Conservation (phyloP, 2,888 invertebrate genomes). For the Cryptocheilus praepositus region DNA sequence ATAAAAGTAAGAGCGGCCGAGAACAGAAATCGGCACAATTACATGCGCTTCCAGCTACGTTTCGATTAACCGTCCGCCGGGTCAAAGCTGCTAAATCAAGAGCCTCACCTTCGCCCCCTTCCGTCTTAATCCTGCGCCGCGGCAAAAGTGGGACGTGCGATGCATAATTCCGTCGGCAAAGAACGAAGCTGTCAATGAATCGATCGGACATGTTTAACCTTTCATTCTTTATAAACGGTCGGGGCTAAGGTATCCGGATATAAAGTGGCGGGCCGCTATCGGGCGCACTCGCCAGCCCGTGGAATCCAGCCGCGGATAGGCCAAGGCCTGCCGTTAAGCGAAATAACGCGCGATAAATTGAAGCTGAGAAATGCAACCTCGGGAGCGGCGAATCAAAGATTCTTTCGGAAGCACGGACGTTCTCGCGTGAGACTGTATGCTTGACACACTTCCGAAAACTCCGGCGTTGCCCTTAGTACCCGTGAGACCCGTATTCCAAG, state of each 20-base stretch:
- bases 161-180: too few relatives aligned
- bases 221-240: conserved; percentile 5
- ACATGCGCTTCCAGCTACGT: too few relatives aligned
- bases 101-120: too few relatives aligned
- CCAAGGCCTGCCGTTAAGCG: conserved; percentile 9
- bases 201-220: neutral
- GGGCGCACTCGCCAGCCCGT: too few relatives aligned
- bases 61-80: too few relatives aligned
- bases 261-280: neutral
- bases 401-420: too few relatives aligned
- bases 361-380: conserved; percentile 18
- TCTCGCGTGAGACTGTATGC: conserved; percentile 16
- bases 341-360: conserved; percentile 4
- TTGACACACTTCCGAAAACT: conserved; percentile 28
- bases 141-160: neutral
- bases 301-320: neutral
- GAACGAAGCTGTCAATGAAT: too few relatives aligned
- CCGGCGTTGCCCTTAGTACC: conserved; percentile 15
- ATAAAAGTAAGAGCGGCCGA: too few relatives aligned
- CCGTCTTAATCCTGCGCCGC: neutral
- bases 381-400: conserved; percentile 1
- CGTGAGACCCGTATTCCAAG: conserved; percentile 31
- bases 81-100: too few relatives aligned
- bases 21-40: too few relatives aligned
- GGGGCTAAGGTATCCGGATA: neutral